These are phyloP conservation scores for Phalacrocorax pelagicus DNA, from an alignment of 2,113 vertebrate genomes.

Conservation along the genomic window DNA sequence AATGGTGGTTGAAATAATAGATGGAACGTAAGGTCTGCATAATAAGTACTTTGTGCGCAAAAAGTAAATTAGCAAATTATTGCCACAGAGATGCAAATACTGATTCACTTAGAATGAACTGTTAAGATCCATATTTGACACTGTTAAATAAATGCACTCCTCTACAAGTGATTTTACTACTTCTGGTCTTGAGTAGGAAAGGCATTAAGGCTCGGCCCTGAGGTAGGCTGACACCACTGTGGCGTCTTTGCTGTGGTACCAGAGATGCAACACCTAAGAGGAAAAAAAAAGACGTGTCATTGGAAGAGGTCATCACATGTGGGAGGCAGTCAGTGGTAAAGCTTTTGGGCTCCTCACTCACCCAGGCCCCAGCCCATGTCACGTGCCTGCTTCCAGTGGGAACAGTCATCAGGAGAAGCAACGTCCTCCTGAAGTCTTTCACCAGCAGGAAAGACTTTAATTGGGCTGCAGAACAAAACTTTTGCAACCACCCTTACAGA, in stretches of 20 bases:
- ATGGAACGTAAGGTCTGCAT: neutral
- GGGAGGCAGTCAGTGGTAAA: neutral
- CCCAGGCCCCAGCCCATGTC: fast-evolving
- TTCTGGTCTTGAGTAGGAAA: neutral
- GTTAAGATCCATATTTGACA: neutral
- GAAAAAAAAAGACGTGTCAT: neutral
- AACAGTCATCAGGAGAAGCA: neutral
- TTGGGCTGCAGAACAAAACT: neutral
- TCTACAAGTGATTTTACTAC: neutral
- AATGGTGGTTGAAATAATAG: neutral
- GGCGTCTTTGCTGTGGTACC: neutral
- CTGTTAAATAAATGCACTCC: neutral
- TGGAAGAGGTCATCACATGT: neutral
- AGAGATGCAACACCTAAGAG: neutral
- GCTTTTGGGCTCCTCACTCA: neutral
- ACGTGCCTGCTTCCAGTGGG: neutral
- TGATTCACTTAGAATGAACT: neutral
- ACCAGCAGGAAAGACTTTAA: neutral
- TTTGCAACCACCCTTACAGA: neutral
- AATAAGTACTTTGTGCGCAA: neutral
- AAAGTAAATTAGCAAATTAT: neutral
- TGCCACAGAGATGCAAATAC: neutral
- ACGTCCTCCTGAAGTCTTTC: neutral
- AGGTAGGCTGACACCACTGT: neutral
- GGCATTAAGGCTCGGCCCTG: neutral